Evolutionary conservation across 2,888 invertebrate genomes (phyloP), one percentile per base, ranked within the genome.

Genomic region (Dasysyrphus tricinctus): DNA sequence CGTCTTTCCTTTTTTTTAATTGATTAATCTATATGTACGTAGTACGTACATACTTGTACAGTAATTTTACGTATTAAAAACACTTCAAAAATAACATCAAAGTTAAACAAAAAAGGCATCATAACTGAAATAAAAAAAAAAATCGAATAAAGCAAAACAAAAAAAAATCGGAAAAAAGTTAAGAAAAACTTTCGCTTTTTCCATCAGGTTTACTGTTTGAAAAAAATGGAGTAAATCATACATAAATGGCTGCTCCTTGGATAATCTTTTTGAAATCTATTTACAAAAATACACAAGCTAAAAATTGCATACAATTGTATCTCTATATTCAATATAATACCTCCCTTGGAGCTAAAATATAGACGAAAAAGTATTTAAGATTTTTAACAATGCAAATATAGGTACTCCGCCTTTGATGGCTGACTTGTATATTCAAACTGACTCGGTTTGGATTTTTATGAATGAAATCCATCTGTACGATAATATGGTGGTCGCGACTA

Each of bases 121-220:
- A n/a, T n/a, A n/a, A n/a, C n/a, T n/a, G n/a, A n/a, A 39, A 34
- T 3, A 37, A 19, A 0, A 19, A 59, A 59, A 37, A 5, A 24
- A 42, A 42, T 12, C 0, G 39, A 3, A 39, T 2, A 34, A 59
- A 19, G 5, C 11, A 42, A 42, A 42, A 42, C 12, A 5, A 14
- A 42, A 0, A 11, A 12, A 42, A 39, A 3, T 39, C 0, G 11
- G 12, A 14, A 42, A 14, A 42, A 49, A 49, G 2, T 3, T 19
- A 49, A 49, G 11, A 49, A 59, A 72, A 84, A 80, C 80, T 83
- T 83, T 83, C 83, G 83, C 79, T 80, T 83, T 82, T 81, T 63
- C 44, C 42, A 34, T 67, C 51, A 44, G 32, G 14, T 49, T 39
- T 51, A 37, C 0, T 34, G 0, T 37, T 44, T 63, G 11, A 49